phyloP scores from a whole-genome alignment of 2,888 invertebrate species.

The Neoascia interrupta region DNA sequence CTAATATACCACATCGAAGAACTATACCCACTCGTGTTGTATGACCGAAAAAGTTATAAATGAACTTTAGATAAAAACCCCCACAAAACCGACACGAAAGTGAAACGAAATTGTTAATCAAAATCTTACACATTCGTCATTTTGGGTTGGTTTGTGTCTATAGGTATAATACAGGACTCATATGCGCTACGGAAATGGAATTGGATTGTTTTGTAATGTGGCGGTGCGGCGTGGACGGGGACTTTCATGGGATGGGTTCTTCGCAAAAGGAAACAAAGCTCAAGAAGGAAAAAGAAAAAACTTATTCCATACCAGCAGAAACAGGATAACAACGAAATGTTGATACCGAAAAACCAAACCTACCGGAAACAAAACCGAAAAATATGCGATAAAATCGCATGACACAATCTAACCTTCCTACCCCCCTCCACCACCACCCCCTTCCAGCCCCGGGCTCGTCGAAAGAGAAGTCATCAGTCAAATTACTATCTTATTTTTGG shows the following conservation, averaged over 20 bases:
- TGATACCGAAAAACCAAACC: slow-evolving; percentile 60
- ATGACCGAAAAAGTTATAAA: slow-evolving; percentile 53
- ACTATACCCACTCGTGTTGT: slow-evolving; percentile 4
- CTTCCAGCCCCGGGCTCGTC: neutral
- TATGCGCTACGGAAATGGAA: slow-evolving; percentile 60
- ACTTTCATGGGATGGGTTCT: slow-evolving; percentile 6
- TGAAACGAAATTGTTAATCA: slow-evolving; percentile 66
- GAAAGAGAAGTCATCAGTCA: slow-evolving; percentile 71
- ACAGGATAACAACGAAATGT: slow-evolving; percentile 43
- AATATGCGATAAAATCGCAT: slow-evolving; percentile 71
- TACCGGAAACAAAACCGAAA: slow-evolving; percentile 68
- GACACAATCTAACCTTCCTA: slow-evolving; percentile 68
- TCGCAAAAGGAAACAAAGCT: neutral
- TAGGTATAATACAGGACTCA: slow-evolving; percentile 22
- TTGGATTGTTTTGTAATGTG: slow-evolving; percentile 56
- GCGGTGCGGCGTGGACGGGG: neutral
- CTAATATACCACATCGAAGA: no score
- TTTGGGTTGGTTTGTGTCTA: slow-evolving; percentile 24
- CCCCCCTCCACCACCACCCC: neutral
- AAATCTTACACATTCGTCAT: slow-evolving; percentile 69
- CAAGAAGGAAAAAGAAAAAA: no score
- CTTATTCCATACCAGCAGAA: no score
- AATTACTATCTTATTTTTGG: slow-evolving; percentile 70
- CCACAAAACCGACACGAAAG: slow-evolving; percentile 13
- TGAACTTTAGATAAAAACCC: slow-evolving; percentile 66